Evolutionary conservation across 2,113 vertebrate species (phyloP), one percentile per base, ranked within the genome.

Genomic region (Clarias magur): DNA sequence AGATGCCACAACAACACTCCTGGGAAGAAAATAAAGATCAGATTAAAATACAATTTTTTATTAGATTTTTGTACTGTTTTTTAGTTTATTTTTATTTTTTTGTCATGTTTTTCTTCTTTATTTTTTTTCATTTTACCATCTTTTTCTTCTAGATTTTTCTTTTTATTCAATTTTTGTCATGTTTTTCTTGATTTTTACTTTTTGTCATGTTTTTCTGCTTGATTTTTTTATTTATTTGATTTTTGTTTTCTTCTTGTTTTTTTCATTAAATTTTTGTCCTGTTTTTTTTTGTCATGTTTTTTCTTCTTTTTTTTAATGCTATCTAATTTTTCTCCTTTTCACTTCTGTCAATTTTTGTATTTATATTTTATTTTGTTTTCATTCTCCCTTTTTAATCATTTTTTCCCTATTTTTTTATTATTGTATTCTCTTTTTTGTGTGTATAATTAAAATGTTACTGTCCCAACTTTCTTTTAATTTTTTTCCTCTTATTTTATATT

Each of bases 1-100:
- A 7, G 96, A 96, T n/a, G 95, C 96, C 85, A 99, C 94, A 3
- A 99, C 90, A 1, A 99, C 98, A 88, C 98, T 99, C 94, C 98
- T 99, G 90, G 67, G 73, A 82, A 53, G 54, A 87, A 38, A 89
- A 9, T 4, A 34, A 34, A 48, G 21, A 34, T 78, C 12, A 30
- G 25, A 54, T 27, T 27, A 54, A 68, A 67, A 30, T 70, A 1
- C 67, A 0, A 4, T 15, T 12, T 15, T 63, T 30, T 2, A 16
- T 9, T 59, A 21, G 0, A 17, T 23, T 12, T n/a, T n/a, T 80
- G 3, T 2, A 17, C 11, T 2, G 10, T 60, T 6, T 57, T 16
- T n/a, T 13, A n/a, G n/a, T n/a, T n/a, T n/a, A n/a, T n/a, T n/a
- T n/a, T n/a, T 65, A 8, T 70, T 16, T 17, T 16, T 68, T 16